Conservation (phyloP, 2,797 vertebrate species). For the Ctenopoma kingsleyae region DNA sequence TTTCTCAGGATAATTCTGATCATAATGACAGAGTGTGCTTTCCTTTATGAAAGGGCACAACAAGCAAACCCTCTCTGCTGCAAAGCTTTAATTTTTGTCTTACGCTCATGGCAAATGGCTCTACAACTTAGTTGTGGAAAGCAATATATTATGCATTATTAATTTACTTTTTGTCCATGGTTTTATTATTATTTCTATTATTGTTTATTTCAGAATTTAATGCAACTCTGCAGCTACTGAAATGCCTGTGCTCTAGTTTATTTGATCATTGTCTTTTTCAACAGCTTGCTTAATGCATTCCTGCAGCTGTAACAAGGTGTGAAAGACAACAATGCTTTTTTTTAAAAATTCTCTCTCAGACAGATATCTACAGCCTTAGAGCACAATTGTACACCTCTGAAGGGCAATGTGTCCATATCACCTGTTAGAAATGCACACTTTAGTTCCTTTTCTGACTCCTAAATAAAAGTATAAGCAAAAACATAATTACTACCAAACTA, state of each 20-base stretch:
- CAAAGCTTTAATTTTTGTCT: constrained; percentile 53
- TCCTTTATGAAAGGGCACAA: constrained; percentile 71
- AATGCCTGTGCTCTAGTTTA: constrained; percentile 9
- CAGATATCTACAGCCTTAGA: constrained; percentile 53
- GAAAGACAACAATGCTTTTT: constrained; percentile 61
- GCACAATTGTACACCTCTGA: constrained; percentile 54
- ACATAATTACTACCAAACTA: neutral
- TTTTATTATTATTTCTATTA: constrained; percentile 1
- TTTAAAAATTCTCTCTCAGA: constrained; percentile 47
- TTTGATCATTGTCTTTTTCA: constrained; percentile 2
- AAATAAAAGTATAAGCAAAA: constrained; percentile 20
- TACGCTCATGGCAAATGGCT: constrained; percentile 47
- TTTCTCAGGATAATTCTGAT: constrained; percentile 65
- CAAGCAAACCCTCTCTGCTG: constrained; percentile 49
- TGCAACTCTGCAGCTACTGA: neutral
- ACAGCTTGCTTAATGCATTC: constrained; percentile 20
- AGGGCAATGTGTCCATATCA: constrained; percentile 17
- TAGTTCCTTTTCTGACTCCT: constrained; percentile 16
- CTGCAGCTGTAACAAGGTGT: constrained; percentile 44
- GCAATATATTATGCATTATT: constrained; percentile 14
- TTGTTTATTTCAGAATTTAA: neutral
- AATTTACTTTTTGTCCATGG: neutral
- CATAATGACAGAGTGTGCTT: constrained; percentile 74
- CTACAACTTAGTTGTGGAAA: constrained; percentile 26
- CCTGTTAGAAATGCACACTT: constrained; percentile 40